These are phyloP conservation scores for Tachuris rubrigastra DNA, from an alignment of 2,113 vertebrate genomes.

Conservation along the genomic window DNA sequence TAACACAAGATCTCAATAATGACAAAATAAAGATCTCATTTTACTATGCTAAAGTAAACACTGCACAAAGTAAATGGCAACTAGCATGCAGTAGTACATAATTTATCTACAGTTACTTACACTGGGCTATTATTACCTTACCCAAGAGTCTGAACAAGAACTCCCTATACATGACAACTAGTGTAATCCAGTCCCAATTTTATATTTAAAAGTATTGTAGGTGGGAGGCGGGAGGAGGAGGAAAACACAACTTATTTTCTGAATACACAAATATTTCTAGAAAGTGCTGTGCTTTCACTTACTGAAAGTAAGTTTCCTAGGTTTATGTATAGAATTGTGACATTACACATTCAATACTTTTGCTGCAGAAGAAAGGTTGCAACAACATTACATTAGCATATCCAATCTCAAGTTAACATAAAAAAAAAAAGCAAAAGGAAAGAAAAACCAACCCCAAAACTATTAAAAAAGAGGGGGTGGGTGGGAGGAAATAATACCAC, in stretches of 20 bases:
- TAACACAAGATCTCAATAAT: not conserved
- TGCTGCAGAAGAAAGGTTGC: not conserved
- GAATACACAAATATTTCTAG: not conserved
- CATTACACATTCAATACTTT: not conserved
- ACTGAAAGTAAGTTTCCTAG: not conserved
- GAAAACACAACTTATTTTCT: not conserved
- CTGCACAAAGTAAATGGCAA: not conserved
- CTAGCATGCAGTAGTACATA: not conserved
- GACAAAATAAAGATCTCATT: slow-evolving; percentile 2
- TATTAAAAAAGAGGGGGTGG: not conserved
- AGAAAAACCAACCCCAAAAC: not conserved
- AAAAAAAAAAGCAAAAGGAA: not conserved
- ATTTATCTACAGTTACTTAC: slow-evolving; percentile 3
- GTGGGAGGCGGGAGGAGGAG: not conserved
- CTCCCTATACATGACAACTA: not conserved
- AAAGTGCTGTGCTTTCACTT: not conserved
- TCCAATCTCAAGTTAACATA: not conserved
- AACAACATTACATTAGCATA: slow-evolving; percentile 7
- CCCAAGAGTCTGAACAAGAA: not conserved
- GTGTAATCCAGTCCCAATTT: not conserved
- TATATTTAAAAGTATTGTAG: not conserved
- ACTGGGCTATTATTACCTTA: not conserved
- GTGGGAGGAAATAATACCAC: not conserved
- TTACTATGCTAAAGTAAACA: slow-evolving; percentile 10
- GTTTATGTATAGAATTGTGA: not conserved